Base-by-base conservation (phyloP, 2,888 invertebrate species). In the Capitulum mitella region DNA sequence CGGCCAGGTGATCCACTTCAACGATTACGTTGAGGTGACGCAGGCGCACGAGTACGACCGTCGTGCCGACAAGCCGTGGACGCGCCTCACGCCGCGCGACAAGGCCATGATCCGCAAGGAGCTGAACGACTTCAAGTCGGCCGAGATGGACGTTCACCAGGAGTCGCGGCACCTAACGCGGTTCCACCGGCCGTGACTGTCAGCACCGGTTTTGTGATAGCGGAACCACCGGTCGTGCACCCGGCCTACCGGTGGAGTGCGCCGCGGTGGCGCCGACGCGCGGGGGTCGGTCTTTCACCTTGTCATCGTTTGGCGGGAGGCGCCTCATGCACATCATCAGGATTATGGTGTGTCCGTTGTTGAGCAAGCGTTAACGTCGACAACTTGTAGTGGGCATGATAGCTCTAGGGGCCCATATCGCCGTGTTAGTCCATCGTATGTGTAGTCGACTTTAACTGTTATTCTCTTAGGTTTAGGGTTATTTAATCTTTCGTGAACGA, bases 81-180 rank as follows among this genome's bases (percentile, higher is more conserved):
- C 98, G 83, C 90, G 98, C 84, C 90, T 99, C 84, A 99, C 99
- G 83, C 98, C 98, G 83, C 94, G 95, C 87, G 99, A 99, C 88
- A 99, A 99, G 90, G 98, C 98, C 84, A 95, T 96, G 87, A 99
- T 99, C 86, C 90, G 98, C 82, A 98, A 98, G 87, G 98, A 99
- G 88, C 90, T 99, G 85, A 99, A 99, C 89, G 98, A 99, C 88
- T 99, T 97, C 88, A 99, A 99, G 89, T 96, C 96, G 87, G 94
- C 93, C 82, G 99, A 99, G 89, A 99, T 99, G 99, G 96, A 96
- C 84, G 98, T 99, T 83, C 99, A 99, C 89, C 97, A 97, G 88
- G 97, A 98, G 84, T 97, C 97, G 90, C 92, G 95, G 87, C 97
- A 98, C 88, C 92, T 98, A 81, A 90, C 89, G 58, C 86, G 88